Base-by-base conservation (phyloP, 2,888 invertebrate genomes). In the Barypeithes pellucidus region DNA sequence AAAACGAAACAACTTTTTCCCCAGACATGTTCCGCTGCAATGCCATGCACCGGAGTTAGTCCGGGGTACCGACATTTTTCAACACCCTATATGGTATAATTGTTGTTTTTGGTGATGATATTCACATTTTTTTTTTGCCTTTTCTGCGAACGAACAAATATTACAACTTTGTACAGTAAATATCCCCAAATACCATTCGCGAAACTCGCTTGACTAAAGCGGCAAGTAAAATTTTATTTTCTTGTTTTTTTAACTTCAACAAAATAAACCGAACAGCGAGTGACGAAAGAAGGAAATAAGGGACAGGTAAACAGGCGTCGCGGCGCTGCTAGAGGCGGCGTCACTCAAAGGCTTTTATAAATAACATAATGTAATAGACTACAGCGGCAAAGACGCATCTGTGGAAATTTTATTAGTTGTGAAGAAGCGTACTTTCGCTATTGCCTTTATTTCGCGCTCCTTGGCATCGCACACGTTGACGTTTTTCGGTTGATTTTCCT, bases 281-380 rank as follows among this genome's bases (percentile, higher is more conserved):
- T 33, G 29, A 59, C 54, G 59, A 57, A 47, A 41, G 62, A 33
- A 45, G 41, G 62, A 24, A 63, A 65, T 39, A 68, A 63, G 68
- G 45, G 60, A 47, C 68, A 73, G 73, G 73, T 74, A 74, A 70
- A 70, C 67, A 74, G 74, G 74, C 74, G 74, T 74, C 74, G 67
- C 63, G 74, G 67, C 70, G 74, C 74, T 71, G 70, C 70, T 70
- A 45, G 70, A 74, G 74, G 74, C 75, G 72, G 75, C 75, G 75
- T 63, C 72, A 65, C 65, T 72, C 75, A 75, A 75, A 72, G 75
- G 72, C 75, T 68, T 75, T 75, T 75, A 75, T 75, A 75, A 75
- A 75, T 75, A 75, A 75, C 71, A 72, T 75, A 75, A 75, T 72
- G 72, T 75, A 75, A 75, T 75, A 68, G 68, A 75, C 67, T 72